phyloP scores from a whole-genome alignment of 2,888 invertebrate species.

The Oligia latruncula region DNA sequence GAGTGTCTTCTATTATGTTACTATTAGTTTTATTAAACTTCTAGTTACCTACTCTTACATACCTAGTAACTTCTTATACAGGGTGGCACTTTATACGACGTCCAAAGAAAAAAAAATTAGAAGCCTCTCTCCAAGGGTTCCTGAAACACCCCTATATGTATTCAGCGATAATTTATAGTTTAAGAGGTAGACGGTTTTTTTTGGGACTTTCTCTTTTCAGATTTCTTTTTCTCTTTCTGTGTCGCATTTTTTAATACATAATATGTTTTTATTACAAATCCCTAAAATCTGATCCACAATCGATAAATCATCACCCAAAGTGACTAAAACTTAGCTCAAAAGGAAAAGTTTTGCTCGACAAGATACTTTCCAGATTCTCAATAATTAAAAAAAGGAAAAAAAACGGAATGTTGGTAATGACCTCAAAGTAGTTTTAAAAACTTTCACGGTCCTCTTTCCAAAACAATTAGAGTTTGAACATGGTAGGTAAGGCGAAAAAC shows the following conservation, averaged over 20 bases:
- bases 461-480: not conserved
- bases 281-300: too few relatives aligned
- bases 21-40: not conserved
- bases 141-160: not conserved
- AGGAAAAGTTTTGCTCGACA: not conserved
- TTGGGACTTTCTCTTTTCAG: not conserved
- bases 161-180: not conserved
- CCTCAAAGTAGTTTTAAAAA: not conserved
- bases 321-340: not conserved
- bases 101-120: not conserved
- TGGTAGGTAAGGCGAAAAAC: not conserved
- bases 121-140: not conserved
- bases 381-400: not conserved
- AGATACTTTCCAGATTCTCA: not conserved
- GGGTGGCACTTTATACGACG: accelerated
- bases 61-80: not conserved
- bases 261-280: not conserved
- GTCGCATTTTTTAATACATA: not conserved
- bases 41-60: not conserved
- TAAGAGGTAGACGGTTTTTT: not conserved
- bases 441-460: not conserved
- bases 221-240: not conserved
- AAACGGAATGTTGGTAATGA: not conserved
- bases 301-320: too few relatives aligned
- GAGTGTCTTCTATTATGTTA: conserved; percentile 19